phyloP scores from a whole-genome alignment of 2,888 invertebrate species.

The Acanthosepion pharaonis region DNA sequence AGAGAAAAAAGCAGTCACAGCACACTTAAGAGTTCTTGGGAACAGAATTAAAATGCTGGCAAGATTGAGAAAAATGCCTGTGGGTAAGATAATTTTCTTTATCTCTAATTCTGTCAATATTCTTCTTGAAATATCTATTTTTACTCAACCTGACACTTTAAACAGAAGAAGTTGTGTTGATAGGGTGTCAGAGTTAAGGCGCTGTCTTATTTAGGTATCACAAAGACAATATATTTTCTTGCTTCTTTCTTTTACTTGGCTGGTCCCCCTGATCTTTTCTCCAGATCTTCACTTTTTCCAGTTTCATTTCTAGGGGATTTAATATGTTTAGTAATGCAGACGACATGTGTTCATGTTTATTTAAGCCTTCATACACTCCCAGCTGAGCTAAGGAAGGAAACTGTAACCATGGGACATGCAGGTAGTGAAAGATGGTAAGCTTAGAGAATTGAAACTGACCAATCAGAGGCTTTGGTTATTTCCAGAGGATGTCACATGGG shows the following conservation, averaged over 20 bases:
- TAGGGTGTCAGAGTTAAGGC: not conserved
- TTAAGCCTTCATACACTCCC: conserved; percentile 22
- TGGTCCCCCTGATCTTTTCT: conserved; percentile 4
- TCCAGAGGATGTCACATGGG: conserved; percentile 33
- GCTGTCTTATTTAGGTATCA: not conserved
- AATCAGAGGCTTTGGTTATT: not conserved
- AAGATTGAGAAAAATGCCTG: not conserved
- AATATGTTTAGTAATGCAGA: not conserved
- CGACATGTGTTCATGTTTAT: conserved; percentile 23
- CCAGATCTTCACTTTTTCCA: conserved; percentile 2
- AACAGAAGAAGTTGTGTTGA: not conserved
- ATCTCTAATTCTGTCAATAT: conserved; percentile 6
- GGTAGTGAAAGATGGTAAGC: not conserved
- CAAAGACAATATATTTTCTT: not conserved
- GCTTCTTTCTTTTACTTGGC: conserved; percentile 2
- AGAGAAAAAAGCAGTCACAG: not conserved
- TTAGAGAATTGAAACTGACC: conserved; percentile 22
- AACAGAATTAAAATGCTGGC: not conserved
- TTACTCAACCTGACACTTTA: not conserved
- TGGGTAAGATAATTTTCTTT: not conserved
- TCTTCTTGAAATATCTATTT: not conserved
- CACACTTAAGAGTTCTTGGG: not conserved
- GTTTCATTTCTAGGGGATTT: not conserved
- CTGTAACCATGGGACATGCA: not conserved
- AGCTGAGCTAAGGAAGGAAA: not conserved